phyloP scores from a whole-genome alignment of 2,888 invertebrate genomes.

The Clitarchus hookeri region DNA sequence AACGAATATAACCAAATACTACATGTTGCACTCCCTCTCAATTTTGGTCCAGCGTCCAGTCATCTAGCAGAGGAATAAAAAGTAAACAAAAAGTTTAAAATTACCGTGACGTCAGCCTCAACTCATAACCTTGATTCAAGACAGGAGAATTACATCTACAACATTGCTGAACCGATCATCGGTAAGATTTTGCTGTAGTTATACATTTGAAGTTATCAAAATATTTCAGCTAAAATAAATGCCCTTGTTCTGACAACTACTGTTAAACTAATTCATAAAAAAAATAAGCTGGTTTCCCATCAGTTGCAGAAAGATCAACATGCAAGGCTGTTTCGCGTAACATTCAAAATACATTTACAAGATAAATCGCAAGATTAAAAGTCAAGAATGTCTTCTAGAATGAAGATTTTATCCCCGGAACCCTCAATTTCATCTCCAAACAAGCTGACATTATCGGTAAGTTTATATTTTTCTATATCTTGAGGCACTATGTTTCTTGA shows the following conservation, averaged over 20 bases:
- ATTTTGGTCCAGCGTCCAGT: too few relatives aligned
- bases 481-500: slow-evolving; percentile 32
- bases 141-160: not conserved
- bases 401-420: slow-evolving; percentile 60
- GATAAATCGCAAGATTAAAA: not conserved
- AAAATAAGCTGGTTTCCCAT: not conserved
- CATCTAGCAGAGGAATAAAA: not conserved
- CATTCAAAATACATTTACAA: not conserved
- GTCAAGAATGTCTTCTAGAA: slow-evolving; percentile 45
- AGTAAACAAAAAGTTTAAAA: not conserved
- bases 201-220: not conserved
- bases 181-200: not conserved
- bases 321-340: not conserved
- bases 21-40: not conserved
- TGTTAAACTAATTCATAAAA: not conserved
- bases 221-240: not conserved
- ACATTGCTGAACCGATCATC: not conserved
- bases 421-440: slow-evolving; percentile 37
- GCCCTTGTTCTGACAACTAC: not conserved
- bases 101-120: not conserved
- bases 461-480: slow-evolving; percentile 15
- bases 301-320: not conserved
- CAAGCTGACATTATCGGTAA: slow-evolving; percentile 35
- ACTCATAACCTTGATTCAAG: not conserved
- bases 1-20: not conserved